phyloP scores from a whole-genome alignment of 2,113 vertebrate species.

The Neogobius melanostomus region DNA sequence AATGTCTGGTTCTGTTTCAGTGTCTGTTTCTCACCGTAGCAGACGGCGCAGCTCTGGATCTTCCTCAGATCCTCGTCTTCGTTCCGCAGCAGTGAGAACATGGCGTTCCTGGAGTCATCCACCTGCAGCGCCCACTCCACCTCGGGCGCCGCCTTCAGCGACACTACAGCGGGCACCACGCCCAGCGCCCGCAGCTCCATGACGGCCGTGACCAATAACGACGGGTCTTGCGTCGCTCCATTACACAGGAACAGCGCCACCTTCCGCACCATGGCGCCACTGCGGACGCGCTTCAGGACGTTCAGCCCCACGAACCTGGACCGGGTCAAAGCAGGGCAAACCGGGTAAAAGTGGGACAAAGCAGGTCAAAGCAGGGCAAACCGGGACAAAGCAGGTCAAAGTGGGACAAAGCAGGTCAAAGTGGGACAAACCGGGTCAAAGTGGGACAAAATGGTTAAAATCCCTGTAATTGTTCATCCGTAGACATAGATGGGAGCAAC shows the following conservation, averaged over 20 bases:
- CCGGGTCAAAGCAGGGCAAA: neutral
- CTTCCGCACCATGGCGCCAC: constrained; percentile 79
- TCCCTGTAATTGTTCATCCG: too few relatives aligned
- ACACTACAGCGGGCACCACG: constrained; percentile 76
- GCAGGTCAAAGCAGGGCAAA: too few relatives aligned
- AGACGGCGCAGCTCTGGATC: constrained; percentile 78
- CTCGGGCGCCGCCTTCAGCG: constrained; percentile 71
- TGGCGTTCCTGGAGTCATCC: constrained; percentile 74
- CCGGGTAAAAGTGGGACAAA: too few relatives aligned
- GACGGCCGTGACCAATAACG: constrained; percentile 71
- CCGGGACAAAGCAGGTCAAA: too few relatives aligned
- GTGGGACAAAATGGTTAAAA: too few relatives aligned
- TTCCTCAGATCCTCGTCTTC: constrained; percentile 64
- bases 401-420: too few relatives aligned
- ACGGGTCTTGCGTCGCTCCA: constrained; percentile 60
- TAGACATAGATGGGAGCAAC: too few relatives aligned
- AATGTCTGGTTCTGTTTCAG: too few relatives aligned
- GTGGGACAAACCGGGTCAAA: too few relatives aligned
- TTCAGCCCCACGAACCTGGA: constrained; percentile 81
- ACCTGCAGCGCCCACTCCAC: constrained; percentile 68
- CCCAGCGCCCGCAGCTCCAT: constrained; percentile 81
- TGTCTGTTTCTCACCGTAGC: constrained; percentile 76
- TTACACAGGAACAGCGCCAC: constrained; percentile 81
- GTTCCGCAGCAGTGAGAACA: constrained; percentile 71
- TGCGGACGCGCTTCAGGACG: constrained; percentile 80